A percentile compares a stretch with the other conserved stretches of the same genome.
These are phyloP conservation scores for Auanema freiburgensis DNA, from an alignment of 2,888 invertebrate species.

Conservation along the genomic window DNA sequence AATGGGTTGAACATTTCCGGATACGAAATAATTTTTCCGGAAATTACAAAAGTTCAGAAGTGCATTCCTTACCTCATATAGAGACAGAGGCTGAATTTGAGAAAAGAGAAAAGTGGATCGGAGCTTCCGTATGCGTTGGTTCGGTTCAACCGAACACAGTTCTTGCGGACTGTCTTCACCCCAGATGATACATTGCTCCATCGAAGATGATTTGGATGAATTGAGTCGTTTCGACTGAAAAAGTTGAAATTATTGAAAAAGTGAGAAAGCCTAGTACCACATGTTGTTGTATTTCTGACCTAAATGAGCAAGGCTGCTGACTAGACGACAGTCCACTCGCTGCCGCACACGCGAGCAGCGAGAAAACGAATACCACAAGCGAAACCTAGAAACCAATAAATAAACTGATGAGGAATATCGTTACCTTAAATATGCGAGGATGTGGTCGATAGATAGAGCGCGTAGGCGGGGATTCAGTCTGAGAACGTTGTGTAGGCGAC, in stretches of 20 bases:
- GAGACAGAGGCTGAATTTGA: constrained; percentile 36
- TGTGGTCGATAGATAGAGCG: constrained; percentile 2
- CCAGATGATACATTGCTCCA: constrained; percentile 19
- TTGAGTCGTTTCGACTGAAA: too few species aligned
- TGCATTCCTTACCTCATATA: constrained; percentile 29
- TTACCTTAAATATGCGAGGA: too few species aligned
- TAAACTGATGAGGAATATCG: background rate
- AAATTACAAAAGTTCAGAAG: background rate
- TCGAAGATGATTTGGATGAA: background rate
- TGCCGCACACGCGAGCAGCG: constrained; percentile 30
- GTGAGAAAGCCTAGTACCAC: background rate
- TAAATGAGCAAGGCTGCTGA: constrained; percentile 15
- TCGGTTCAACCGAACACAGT: constrained; percentile 31
- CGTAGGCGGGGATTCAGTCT: background rate
- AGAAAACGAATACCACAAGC: constrained; percentile 24
- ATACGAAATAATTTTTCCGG: too few species aligned
- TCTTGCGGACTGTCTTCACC: constrained; percentile 24
- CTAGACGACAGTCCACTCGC: constrained; percentile 19
- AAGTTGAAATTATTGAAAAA: background rate
- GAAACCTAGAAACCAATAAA: constrained; percentile 15
- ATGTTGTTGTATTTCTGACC: constrained; percentile 9
- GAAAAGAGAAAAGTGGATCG: constrained; percentile 36
- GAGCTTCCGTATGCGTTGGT: constrained; percentile 24
- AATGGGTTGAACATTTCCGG: too few species aligned
- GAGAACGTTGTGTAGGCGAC: too few species aligned